These are phyloP conservation scores for Ganaspis sp. DNA, from an alignment of 1,140 invertebrate genomes.

Conservation along the genomic window DNA sequence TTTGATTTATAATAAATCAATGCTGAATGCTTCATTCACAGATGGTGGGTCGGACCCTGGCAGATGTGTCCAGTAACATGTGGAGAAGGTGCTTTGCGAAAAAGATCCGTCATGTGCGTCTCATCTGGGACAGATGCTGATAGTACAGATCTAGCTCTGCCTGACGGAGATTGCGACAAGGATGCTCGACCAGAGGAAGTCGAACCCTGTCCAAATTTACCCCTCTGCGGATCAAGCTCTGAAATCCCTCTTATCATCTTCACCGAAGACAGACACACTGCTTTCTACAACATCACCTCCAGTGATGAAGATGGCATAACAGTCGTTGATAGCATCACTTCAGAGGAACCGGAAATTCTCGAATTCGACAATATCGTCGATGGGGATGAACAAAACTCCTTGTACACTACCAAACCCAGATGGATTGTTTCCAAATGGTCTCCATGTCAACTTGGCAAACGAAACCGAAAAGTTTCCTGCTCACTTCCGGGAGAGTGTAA, in stretches of 20 bases:
- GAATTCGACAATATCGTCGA: conserved; percentile 70
- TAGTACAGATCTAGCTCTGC: conserved; percentile 79
- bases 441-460: conserved; percentile 57
- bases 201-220: conserved; percentile 80
- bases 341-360: conserved; percentile 66
- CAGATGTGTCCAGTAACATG: conserved; percentile 88
- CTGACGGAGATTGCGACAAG: conserved; percentile 81
- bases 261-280: conserved; percentile 59
- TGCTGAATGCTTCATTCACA: too few relatives aligned
- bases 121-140: conserved; percentile 78
- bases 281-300: conserved; percentile 66
- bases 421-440: conserved; percentile 69
- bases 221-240: conserved; percentile 73
- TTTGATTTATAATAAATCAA: too few relatives aligned
- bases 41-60: conserved; percentile 90
- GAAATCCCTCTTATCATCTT: conserved; percentile 62
- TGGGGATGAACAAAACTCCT: conserved; percentile 61
- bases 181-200: conserved; percentile 79
- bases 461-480: conserved; percentile 63
- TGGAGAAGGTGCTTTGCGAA: conserved; percentile 78
- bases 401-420: conserved; percentile 65
- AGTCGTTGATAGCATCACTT: conserved; percentile 51
- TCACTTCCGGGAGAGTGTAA: conserved; percentile 61
- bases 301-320: conserved; percentile 60
- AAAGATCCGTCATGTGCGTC: conserved; percentile 86